Evolutionary conservation across 2,797 vertebrate genomes (phyloP), one percentile per base, ranked within the genome.

Genomic region (Zalophus californianus): DNA sequence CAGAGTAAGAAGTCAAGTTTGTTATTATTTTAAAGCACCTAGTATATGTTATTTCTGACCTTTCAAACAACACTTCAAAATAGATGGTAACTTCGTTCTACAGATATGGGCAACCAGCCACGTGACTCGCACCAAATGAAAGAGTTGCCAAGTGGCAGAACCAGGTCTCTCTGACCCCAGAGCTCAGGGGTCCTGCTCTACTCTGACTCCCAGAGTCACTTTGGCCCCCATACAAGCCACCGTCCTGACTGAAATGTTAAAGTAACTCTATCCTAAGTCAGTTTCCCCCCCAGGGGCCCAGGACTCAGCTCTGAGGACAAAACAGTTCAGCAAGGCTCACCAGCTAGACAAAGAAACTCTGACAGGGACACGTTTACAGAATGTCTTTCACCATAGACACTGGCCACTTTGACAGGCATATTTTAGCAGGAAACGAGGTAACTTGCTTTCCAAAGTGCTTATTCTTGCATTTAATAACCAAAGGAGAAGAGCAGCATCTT

Each of bases 391-490:
- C 56, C 50, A 20, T 60, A 83, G 88, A 96, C 92, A 86, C 90
- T 50, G 79, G 78, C 73, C 75, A 50, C 60, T 93, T 73, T 83
- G 78, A 93, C 29, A 50, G 94, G 86, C 88, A 79, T 95, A 85
- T 93, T 96, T 97, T 80, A 96, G 86, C 86, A 95, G 92, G 92
- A 96, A 96, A 97, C 79, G 90, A 96, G 95, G 66, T 93, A 73
- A 86, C 16, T 97, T 86, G 90, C 95, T 95, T 97, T 97, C 95
- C 73, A 96, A 88, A 94, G 89, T 68, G 78, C 64, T 86, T 58
- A 66, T 66, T 90, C 68, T 62, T 84, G 50, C 92, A 80, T 97
- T 66, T 97, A 95, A 84, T 92, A 97, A 97, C 88, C 27, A 38
- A 96, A 97, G 84, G 60, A 95, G 85, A 94, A 95, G 85, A 86